These are phyloP conservation scores for Semnopithecus entellus DNA, from an alignment of 2,113 vertebrate species.

Conservation along the genomic window DNA sequence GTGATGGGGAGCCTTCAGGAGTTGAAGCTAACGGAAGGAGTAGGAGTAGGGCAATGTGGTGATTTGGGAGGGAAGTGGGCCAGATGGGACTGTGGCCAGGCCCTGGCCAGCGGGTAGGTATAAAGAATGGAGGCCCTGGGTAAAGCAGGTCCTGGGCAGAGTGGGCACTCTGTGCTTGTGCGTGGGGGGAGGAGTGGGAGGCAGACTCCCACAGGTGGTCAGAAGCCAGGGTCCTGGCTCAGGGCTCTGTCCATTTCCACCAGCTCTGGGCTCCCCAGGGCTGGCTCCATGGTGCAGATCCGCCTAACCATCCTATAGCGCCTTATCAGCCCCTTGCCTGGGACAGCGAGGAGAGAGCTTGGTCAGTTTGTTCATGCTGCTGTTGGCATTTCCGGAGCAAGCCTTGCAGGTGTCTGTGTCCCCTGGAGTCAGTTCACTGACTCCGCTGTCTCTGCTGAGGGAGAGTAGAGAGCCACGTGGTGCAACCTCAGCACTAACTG, in stretches of 20 bases:
- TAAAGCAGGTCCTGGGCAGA: fast-evolving
- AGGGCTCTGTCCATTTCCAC: not conserved
- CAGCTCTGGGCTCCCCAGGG: not conserved
- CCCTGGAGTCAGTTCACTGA: not conserved
- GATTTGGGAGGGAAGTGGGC: not conserved
- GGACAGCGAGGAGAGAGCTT: not conserved
- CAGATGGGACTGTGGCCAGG: not conserved
- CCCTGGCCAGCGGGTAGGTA: not conserved
- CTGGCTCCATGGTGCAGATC: not conserved
- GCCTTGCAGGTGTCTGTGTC: too few relatives aligned
- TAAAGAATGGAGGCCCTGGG: not conserved
- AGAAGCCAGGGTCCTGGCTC: not conserved
- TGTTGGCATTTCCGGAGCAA: not conserved
- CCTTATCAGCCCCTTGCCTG: not conserved
- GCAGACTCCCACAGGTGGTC: not conserved
- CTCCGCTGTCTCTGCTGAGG: not conserved
- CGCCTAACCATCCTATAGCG: not conserved
- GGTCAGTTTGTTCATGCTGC: not conserved
- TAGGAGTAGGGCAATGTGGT: fast-evolving
- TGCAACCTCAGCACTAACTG: fast-evolving
- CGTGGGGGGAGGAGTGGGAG: not conserved
- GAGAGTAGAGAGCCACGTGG: not conserved
- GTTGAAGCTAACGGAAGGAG: not conserved
- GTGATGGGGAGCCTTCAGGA: not conserved
- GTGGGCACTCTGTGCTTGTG: not conserved